Evolutionary conservation across 1,140 invertebrate species (phyloP).

Genomic region (Bombus picipes): DNA sequence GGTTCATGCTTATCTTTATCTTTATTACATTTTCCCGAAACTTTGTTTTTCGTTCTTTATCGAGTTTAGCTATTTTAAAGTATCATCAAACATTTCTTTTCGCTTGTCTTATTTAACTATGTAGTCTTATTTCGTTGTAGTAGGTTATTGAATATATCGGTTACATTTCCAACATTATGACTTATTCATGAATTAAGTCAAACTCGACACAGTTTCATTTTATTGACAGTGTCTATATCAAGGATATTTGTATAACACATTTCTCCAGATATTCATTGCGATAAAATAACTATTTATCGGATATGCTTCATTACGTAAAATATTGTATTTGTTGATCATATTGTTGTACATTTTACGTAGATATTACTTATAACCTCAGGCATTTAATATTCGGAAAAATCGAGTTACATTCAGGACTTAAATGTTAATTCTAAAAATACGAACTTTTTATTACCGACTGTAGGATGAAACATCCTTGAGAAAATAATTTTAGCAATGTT

Average conservation of each 20-base stretch:
- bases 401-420: not conserved
- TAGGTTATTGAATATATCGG: conserved; percentile 9
- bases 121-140: too few species aligned
- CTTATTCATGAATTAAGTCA: conserved; percentile 55
- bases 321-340: not conserved
- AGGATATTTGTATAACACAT: not conserved
- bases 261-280: not conserved
- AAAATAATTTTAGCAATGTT: not conserved
- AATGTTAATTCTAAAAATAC: not conserved
- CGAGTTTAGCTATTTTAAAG: not conserved
- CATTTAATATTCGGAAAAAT: not conserved
- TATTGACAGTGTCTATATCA: not conserved
- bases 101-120: not conserved
- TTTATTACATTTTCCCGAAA: not conserved
- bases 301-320: not conserved
- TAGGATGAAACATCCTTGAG: not conserved
- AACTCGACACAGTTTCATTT: conserved; percentile 47
- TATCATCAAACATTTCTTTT: not conserved
- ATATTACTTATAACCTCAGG: not conserved
- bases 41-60: not conserved
- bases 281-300: not conserved
- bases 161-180: conserved; percentile 49
- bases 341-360: not conserved
- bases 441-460: not conserved
- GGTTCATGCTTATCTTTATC: not conserved